These are phyloP conservation scores for Pecten maximus DNA, from an alignment of 2,888 invertebrate genomes.

Conservation along the genomic window DNA sequence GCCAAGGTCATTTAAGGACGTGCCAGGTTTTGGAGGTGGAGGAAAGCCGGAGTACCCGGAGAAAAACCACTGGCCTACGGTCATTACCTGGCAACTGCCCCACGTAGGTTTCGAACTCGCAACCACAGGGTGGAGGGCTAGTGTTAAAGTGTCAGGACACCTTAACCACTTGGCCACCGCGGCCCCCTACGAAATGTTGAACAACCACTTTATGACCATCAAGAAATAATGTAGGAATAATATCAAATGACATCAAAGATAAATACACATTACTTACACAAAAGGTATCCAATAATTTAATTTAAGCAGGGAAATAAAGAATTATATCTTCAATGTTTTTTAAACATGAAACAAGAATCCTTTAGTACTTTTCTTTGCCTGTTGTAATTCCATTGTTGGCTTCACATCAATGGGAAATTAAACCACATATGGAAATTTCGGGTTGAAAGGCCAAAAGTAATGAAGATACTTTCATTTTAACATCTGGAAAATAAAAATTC, in stretches of 20 bases:
- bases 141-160: too few relatives aligned
- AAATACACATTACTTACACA: neutral
- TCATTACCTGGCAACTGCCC: too few relatives aligned
- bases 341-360: neutral
- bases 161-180: too few relatives aligned
- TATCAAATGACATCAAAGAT: neutral
- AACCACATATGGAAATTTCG: neutral
- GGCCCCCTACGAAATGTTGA: too few relatives aligned
- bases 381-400: neutral
- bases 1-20: too few relatives aligned
- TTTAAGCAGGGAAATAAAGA: neutral
- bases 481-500: neutral
- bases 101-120: too few relatives aligned
- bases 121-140: too few relatives aligned
- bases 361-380: neutral
- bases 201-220: too few relatives aligned
- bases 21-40: too few relatives aligned
- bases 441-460: neutral
- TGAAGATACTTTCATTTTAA: neutral
- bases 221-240: neutral
- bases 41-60: too few relatives aligned
- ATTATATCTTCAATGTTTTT: neutral
- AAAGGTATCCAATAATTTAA: neutral
- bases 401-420: neutral
- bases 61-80: too few relatives aligned